Evolutionary conservation across 2,113 vertebrate genomes (phyloP).

Genomic region (Ivindomyrus marchei): DNA sequence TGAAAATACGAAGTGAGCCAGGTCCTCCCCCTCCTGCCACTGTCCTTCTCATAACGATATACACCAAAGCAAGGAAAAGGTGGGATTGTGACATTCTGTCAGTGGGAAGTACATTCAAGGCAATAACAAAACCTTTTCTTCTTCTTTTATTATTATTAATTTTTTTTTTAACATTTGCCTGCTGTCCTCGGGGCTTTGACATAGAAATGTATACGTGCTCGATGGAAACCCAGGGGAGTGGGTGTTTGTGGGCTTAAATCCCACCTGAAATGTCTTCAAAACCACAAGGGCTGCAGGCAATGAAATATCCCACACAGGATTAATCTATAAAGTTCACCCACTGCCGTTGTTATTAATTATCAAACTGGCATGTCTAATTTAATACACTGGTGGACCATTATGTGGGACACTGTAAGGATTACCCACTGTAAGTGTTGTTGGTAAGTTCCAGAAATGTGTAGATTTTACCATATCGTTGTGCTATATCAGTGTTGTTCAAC

Average conservation of each 20-base stretch:
- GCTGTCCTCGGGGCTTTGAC: slow-evolving; percentile 6
- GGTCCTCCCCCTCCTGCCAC: neutral
- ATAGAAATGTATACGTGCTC: neutral
- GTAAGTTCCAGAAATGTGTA: neutral
- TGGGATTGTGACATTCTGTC: neutral
- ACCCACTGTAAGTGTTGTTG: neutral
- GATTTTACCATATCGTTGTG: neutral
- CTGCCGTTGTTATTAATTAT: slow-evolving; percentile 24
- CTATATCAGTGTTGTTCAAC: neutral
- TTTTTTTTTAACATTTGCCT: neutral
- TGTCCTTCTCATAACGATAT: neutral
- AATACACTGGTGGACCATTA: neutral
- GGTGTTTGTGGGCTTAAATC: slow-evolving; percentile 19
- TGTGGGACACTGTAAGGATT: neutral
- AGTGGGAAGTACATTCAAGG: neutral
- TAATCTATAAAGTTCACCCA: slow-evolving; percentile 25
- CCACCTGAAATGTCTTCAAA: slow-evolving; percentile 22
- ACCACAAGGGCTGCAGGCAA: slow-evolving; percentile 13
- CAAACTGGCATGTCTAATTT: neutral
- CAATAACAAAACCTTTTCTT: slow-evolving; percentile 13
- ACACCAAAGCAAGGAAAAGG: neutral
- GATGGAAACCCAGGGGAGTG: slow-evolving; percentile 4
- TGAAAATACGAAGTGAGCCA: slow-evolving; percentile 1
- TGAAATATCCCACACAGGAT: slow-evolving; percentile 20
- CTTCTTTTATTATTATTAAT: neutral